phyloP scores from a whole-genome alignment of 2,113 vertebrate species.

The Pyrgilauda ruficollis region DNA sequence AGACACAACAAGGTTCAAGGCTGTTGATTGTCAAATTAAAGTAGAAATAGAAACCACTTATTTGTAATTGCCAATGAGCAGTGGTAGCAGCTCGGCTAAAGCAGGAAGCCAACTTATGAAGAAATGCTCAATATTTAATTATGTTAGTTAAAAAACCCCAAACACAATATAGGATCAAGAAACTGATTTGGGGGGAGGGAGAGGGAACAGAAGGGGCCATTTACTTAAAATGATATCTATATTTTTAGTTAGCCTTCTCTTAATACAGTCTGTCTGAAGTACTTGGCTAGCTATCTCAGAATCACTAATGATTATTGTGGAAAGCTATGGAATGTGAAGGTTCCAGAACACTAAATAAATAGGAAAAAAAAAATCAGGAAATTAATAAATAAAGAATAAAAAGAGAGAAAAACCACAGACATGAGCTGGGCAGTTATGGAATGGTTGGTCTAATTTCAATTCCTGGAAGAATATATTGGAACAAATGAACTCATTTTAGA shows the following conservation, averaged over 20 bases:
- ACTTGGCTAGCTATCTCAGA: not conserved
- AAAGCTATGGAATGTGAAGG: not conserved
- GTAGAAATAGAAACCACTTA: not conserved
- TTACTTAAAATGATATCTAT: not conserved
- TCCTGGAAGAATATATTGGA: constrained; percentile 8
- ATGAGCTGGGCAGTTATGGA: not conserved
- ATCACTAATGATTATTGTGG: not conserved
- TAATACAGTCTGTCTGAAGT: not conserved
- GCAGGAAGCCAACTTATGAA: not conserved
- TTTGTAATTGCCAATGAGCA: not conserved
- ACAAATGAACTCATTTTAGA: constrained; percentile 15
- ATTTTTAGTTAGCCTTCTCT: not conserved
- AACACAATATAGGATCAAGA: not conserved
- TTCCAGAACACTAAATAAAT: not conserved
- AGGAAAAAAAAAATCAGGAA: not conserved
- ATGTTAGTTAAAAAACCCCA: not conserved
- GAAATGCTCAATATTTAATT: not conserved
- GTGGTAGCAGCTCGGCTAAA: not conserved
- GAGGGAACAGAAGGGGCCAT: not conserved
- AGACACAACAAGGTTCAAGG: not conserved
- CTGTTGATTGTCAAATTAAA: not conserved
- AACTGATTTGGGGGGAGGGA: not conserved
- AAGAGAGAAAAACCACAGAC: not conserved
- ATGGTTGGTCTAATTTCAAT: not conserved
- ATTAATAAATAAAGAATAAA: not conserved